phyloP scores from a whole-genome alignment of 2,113 vertebrate genomes.

The Sceloporus tristichus region DNA sequence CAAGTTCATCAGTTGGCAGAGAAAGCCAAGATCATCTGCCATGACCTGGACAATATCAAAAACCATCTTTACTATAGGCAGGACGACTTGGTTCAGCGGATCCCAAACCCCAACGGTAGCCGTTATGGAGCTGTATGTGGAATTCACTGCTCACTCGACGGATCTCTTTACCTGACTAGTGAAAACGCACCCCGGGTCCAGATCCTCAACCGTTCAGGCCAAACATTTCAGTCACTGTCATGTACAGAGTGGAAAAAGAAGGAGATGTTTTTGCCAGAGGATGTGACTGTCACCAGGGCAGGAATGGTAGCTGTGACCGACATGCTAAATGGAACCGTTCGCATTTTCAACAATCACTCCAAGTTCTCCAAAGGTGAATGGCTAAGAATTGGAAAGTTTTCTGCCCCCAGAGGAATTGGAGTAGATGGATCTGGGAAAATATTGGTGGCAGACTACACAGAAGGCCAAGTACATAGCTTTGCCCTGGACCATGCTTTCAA shows the following conservation, averaged over 20 bases:
- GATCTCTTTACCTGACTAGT: slow-evolving; percentile 67
- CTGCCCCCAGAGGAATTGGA: slow-evolving; percentile 68
- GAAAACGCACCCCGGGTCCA: slow-evolving; percentile 67
- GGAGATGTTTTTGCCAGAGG: slow-evolving; percentile 68
- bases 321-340: slow-evolving; percentile 63
- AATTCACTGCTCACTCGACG: slow-evolving; percentile 70
- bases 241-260: slow-evolving; percentile 25
- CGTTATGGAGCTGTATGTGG: slow-evolving; percentile 52
- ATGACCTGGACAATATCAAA: slow-evolving; percentile 66
- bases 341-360: slow-evolving; percentile 62
- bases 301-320: slow-evolving; percentile 72
- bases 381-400: slow-evolving; percentile 66
- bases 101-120: slow-evolving; percentile 46
- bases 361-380: slow-evolving; percentile 62
- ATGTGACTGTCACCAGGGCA: slow-evolving; percentile 67
- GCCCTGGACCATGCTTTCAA: slow-evolving; percentile 59
- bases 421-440: slow-evolving; percentile 67
- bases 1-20: slow-evolving; percentile 71
- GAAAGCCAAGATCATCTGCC: slow-evolving; percentile 60
- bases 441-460: slow-evolving; percentile 71
- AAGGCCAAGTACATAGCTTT: slow-evolving; percentile 70
- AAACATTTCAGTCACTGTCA: slow-evolving; percentile 45
- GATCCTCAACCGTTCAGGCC: slow-evolving; percentile 63
- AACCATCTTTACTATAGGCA: slow-evolving; percentile 58
- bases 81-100: slow-evolving; percentile 56